Percentiles rank a stretch among this genome's conserved stretches.
Evolutionary conservation across 37 sponge, comb jelly and placozoan species (phyloP).

Genomic region (Corticium candelabrum): DNA sequence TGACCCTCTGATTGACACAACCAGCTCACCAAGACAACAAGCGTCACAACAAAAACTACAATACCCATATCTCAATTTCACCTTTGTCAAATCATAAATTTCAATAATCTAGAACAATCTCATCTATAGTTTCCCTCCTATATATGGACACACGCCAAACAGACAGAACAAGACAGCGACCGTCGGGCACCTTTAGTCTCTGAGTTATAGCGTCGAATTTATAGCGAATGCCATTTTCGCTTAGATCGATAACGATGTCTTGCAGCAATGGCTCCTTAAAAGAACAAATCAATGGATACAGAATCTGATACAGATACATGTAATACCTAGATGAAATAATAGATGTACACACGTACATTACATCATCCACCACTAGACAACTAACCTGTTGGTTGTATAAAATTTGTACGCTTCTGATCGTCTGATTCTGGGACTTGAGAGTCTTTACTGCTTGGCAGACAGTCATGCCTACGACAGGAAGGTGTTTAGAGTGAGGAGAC

Average conservation of each 20-base stretch:
- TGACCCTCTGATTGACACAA: constrained; percentile 61
- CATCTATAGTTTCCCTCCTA: not conserved
- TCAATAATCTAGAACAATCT: constrained; percentile 59
- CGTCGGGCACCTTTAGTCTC: constrained; percentile 81
- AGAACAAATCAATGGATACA: not conserved
- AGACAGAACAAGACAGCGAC: no score
- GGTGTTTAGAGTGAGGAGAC: not conserved
- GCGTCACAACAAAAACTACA: not conserved
- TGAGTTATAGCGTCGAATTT: constrained; percentile 73
- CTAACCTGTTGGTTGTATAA: constrained; percentile 59
- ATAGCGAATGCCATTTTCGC: constrained; percentile 68
- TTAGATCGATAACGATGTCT: constrained; percentile 70
- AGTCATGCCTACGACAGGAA: constrained; percentile 48
- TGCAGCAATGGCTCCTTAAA: constrained; percentile 51
- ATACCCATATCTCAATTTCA: constrained; percentile 75
- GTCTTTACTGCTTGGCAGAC: constrained; percentile 55
- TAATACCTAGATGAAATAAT: constrained; percentile 51
- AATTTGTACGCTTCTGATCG: constrained; percentile 46
- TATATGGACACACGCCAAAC: no score
- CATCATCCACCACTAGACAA: no score
- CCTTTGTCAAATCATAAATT: constrained; percentile 70
- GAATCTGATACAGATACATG: not conserved
- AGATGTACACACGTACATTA: constrained; percentile 56
- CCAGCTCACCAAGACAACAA: not conserved
- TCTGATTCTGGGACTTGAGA: constrained; percentile 41